These are phyloP conservation scores for Ptilonorhynchus violaceus DNA, from an alignment of 2,113 vertebrate genomes.

Conservation along the genomic window DNA sequence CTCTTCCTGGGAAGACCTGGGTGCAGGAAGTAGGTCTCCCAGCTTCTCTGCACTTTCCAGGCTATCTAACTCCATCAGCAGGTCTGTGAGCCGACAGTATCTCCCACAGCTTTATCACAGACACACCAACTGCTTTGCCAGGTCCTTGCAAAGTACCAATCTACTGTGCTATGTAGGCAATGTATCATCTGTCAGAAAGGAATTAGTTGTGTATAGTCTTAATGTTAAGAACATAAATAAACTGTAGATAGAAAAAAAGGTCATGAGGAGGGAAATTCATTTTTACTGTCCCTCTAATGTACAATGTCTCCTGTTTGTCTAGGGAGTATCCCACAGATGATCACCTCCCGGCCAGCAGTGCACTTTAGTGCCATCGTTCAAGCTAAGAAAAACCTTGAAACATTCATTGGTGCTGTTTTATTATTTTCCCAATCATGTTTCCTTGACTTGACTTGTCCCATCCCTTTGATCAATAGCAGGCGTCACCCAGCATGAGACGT, in stretches of 20 bases:
- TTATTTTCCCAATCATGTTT: slow-evolving; percentile 49
- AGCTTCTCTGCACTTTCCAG: background rate
- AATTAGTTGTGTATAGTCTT: background rate
- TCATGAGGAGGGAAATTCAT: background rate
- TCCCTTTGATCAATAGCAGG: slow-evolving; percentile 45
- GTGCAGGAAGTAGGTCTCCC: background rate
- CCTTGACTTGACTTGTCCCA: slow-evolving; percentile 26
- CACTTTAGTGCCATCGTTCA: background rate
- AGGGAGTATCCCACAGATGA: background rate
- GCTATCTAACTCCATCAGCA: background rate
- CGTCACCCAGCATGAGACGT: background rate
- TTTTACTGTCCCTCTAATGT: background rate
- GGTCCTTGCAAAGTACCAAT: background rate
- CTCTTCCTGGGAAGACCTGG: background rate
- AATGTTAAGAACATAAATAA: background rate
- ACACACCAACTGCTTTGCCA: background rate
- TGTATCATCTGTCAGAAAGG: background rate
- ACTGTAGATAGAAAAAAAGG: background rate
- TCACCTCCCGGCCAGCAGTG: background rate
- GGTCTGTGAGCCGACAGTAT: background rate
- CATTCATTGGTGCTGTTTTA: background rate
- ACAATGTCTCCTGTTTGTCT: slow-evolving; percentile 30
- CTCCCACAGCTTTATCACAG: background rate
- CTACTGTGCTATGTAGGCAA: background rate
- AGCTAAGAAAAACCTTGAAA: slow-evolving; percentile 11